phyloP scores from a whole-genome alignment of 2,113 vertebrate genomes.

The Thunnus thynnus region DNA sequence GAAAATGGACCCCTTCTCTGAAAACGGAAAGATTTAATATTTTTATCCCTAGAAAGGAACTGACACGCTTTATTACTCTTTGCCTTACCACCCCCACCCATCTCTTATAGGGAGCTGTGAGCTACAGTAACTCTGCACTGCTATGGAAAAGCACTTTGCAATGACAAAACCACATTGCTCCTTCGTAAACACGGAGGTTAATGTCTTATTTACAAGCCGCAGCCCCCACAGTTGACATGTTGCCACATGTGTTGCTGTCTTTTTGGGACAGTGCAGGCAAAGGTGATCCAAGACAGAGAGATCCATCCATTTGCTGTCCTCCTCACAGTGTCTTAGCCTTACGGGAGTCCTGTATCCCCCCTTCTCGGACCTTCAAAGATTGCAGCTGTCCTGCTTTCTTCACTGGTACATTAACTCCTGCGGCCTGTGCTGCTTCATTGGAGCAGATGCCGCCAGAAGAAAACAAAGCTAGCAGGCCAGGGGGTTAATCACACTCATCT shows the following conservation, averaged over 20 bases:
- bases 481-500: constrained; percentile 73
- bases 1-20: constrained; percentile 44
- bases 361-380: constrained; percentile 31
- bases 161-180: constrained; percentile 54
- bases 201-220: constrained; percentile 69
- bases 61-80: constrained; percentile 78
- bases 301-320: constrained; percentile 50
- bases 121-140: constrained; percentile 23
- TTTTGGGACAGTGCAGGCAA: constrained; percentile 20
- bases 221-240: constrained; percentile 43
- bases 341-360: constrained; percentile 24
- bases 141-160: constrained; percentile 62
- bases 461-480: constrained; percentile 69
- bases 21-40: constrained; percentile 78
- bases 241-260: constrained; percentile 46
- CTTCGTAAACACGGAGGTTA: constrained; percentile 70
- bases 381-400: constrained; percentile 65
- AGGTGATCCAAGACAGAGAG: constrained; percentile 47
- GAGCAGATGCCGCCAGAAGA: constrained; percentile 67
- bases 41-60: constrained; percentile 74
- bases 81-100: constrained; percentile 40
- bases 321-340: constrained; percentile 32
- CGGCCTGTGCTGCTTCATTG: constrained; percentile 58
- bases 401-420: constrained; percentile 69
- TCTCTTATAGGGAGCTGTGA: constrained; percentile 27